Percentiles rank a stretch among this genome's conserved stretches.
Conservation (phyloP, 1,140 invertebrate species). For the Hestina assimilis region DNA sequence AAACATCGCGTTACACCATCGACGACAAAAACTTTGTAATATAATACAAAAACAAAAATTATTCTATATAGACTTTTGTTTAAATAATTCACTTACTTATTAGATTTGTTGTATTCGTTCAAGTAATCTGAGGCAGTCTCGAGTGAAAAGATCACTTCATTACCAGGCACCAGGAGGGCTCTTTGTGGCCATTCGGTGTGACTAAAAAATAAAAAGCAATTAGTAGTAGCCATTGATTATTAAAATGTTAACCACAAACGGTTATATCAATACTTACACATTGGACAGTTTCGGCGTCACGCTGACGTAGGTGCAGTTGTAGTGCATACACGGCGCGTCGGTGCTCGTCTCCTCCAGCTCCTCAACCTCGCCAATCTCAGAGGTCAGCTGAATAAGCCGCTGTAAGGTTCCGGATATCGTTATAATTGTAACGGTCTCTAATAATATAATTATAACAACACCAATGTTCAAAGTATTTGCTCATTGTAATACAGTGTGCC, state of each 20-base stretch:
- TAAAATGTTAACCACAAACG: too few species aligned
- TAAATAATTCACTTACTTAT: constrained; percentile 46
- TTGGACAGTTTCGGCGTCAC: constrained; percentile 63
- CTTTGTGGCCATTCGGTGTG: constrained; percentile 91
- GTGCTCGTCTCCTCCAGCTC: constrained; percentile 46
- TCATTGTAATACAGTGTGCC: too few species aligned
- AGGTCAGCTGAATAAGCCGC: constrained; percentile 52
- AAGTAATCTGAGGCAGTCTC: constrained; percentile 97
- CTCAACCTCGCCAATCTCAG: constrained; percentile 50
- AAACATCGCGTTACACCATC: too few species aligned
- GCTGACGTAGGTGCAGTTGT: constrained; percentile 65
- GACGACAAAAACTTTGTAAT: too few species aligned
- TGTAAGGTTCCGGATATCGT: constrained; percentile 24
- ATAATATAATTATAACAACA: background rate
- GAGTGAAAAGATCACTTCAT: constrained; percentile 95
- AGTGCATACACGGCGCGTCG: constrained; percentile 55
- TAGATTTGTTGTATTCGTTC: constrained; percentile 87
- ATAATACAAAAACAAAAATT: too few species aligned
- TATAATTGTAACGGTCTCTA: background rate
- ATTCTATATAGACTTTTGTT: background rate
- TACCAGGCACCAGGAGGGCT: constrained; percentile 93
- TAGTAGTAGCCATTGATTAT: too few species aligned
- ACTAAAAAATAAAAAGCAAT: constrained; percentile 70
- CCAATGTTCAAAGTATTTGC: background rate
- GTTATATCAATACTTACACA: constrained; percentile 49